Conservation (phyloP, 1,140 invertebrate species). For the Lepidurus apus region DNA sequence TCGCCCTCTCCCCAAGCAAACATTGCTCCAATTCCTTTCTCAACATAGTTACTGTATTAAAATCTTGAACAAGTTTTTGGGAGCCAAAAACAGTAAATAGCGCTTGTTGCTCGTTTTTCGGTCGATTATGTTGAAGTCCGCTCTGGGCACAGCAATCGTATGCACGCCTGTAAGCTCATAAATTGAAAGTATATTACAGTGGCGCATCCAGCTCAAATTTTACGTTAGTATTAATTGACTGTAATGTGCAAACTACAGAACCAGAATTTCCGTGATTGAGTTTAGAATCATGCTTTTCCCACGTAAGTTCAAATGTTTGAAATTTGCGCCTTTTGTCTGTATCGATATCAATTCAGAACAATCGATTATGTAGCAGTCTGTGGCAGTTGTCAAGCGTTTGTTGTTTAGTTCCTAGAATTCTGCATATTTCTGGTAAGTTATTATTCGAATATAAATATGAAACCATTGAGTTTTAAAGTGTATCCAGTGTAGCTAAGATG, state of each 20-base stretch:
- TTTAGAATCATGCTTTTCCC: not conserved
- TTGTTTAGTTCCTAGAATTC: not conserved
- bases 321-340: not conserved
- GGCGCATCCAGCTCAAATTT: constrained; percentile 12
- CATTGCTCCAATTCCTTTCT: not conserved
- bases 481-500: not conserved
- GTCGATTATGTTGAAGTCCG: not conserved
- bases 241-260: not conserved
- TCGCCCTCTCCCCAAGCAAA: not conserved
- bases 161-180: not conserved
- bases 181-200: not conserved
- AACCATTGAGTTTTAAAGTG: not conserved
- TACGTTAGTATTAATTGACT: not conserved
- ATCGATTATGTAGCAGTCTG: not conserved
- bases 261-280: not conserved
- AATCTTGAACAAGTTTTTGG: not conserved
- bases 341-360: not conserved
- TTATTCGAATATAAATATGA: not conserved
- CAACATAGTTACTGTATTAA: not conserved
- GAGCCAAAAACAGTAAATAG: not conserved
- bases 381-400: constrained; percentile 2
- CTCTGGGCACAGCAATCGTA: not conserved
- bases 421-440: not conserved
- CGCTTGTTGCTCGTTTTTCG: not conserved
- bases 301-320: not conserved